Evolutionary conservation across 2,888 invertebrate species (phyloP), one percentile per base, ranked within the genome.

Genomic region (Noctua fimbriata): DNA sequence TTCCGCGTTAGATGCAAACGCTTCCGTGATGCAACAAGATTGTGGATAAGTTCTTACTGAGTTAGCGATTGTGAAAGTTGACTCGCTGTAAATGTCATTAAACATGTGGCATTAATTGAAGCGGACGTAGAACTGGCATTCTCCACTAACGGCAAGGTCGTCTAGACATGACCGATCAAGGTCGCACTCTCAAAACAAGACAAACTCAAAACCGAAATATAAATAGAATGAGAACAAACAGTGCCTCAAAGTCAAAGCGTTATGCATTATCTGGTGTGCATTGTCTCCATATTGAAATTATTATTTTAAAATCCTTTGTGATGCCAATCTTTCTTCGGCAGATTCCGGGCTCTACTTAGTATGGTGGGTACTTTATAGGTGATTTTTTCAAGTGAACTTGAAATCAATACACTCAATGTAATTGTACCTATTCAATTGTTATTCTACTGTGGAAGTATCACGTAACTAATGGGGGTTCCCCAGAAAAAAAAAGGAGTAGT

Each of bases 81-180:
- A 79, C 69, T 81, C 73, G 72, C 60, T 67, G 86, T 90, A 92
- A 93, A 93, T 93, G 92, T 90, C 92, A 92, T 84, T 88, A 87
- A 90, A 90, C 88, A 83, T 83, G 83, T 85, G 89, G 88, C 78
- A 89, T 89, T 91, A 91, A 93, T 91, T 90, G 85, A 93, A 90
- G 89, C 92, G 92, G 93, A 94, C 91, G 88, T 90, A 87, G 88
- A 91, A 89, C 89, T 90, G 91, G 93, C 94, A 93, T 92, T 95
- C 93, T 92, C 92, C 80, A 81, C 78, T 87, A 84, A 87, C 87
- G 86, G 90, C 94, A 94, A 95, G 95, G 95, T 92, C 94, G 92
- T 91, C 92, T 85, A 90, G 93, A 92, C 92, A 92, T 92, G 92
- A 92, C 91, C 91, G 91, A 91, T 90, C 91, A 93, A 94, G 94